Conservation (phyloP, 2,113 vertebrate species). For the Papio anubis region DNA sequence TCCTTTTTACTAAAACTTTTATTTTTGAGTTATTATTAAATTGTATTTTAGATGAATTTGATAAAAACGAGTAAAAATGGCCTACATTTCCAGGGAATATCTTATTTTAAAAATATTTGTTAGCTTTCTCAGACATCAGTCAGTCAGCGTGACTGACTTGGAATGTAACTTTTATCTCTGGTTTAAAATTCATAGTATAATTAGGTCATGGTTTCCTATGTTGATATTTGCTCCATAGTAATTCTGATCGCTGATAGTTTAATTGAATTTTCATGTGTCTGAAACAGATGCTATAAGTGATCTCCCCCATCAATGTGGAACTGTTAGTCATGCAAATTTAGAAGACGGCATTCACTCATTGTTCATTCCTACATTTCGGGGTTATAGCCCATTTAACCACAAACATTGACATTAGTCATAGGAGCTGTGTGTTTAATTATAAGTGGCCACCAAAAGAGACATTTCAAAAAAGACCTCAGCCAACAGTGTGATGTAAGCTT, state of each 20-base stretch:
- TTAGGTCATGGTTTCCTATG: slow-evolving; percentile 78
- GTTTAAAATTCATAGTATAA: slow-evolving; percentile 80
- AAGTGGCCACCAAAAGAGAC: slow-evolving; percentile 64
- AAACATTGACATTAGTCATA: slow-evolving; percentile 78
- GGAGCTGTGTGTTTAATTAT: slow-evolving; percentile 79
- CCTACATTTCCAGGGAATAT: not conserved
- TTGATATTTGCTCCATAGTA: slow-evolving; percentile 77
- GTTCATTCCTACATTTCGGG: slow-evolving; percentile 72
- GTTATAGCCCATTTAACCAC: slow-evolving; percentile 77
- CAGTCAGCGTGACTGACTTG: slow-evolving; percentile 38
- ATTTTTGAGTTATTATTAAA: not conserved
- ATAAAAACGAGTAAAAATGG: slow-evolving; percentile 22
- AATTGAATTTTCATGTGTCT: slow-evolving; percentile 85
- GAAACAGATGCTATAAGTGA: slow-evolving; percentile 81
- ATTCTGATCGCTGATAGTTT: slow-evolving; percentile 80
- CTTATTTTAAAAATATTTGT: slow-evolving; percentile 20
- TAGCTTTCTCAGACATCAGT: slow-evolving; percentile 54
- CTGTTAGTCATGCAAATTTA: slow-evolving; percentile 80
- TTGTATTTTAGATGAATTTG: not conserved
- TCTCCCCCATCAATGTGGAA: slow-evolving; percentile 68
- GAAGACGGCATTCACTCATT: slow-evolving; percentile 63
- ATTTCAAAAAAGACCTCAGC: slow-evolving; percentile 65
- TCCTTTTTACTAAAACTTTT: slow-evolving; percentile 11
- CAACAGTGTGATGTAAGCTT: slow-evolving; percentile 67
- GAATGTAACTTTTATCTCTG: slow-evolving; percentile 73